phyloP scores from a whole-genome alignment of 2,888 invertebrate species.

The Dasypolia templi region DNA sequence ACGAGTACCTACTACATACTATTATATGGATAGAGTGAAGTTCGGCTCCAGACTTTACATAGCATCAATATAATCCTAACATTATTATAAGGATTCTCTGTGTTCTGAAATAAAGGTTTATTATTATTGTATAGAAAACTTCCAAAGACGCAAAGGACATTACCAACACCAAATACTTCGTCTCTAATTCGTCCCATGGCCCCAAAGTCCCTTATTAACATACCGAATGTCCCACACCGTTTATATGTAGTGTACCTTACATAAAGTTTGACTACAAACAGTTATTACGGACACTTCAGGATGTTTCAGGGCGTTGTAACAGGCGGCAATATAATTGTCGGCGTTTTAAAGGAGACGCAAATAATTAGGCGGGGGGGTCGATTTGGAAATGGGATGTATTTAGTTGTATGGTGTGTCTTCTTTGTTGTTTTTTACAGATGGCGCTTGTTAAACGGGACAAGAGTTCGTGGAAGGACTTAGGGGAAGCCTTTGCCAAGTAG shows the following conservation, averaged over 20 bases:
- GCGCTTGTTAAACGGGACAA: background rate
- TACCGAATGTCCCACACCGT: constrained; percentile 26
- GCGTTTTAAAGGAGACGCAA: constrained; percentile 32
- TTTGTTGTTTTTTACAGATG: background rate
- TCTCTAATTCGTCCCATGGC: constrained; percentile 22
- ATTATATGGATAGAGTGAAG: too few species aligned
- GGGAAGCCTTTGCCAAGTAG: too few species aligned
- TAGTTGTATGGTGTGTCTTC: background rate
- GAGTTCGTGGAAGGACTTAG: too few species aligned
- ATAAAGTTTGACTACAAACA: constrained; percentile 42
- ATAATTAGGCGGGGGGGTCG: constrained; percentile 13
- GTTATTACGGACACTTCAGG: constrained; percentile 39
- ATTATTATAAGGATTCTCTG: too few species aligned
- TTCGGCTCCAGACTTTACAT: too few species aligned
- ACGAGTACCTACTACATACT: too few species aligned
- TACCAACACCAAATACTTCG: background rate
- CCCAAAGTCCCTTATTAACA: constrained; percentile 19
- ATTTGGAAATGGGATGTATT: constrained; percentile 6
- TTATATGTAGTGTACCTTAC: constrained; percentile 27
- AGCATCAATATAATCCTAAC: too few species aligned
- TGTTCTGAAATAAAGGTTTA: too few species aligned
- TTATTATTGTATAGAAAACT: background rate
- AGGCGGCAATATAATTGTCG: constrained; percentile 41
- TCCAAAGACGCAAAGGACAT: background rate
- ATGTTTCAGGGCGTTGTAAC: constrained; percentile 20